A percentile compares a stretch with the other conserved stretches of the same genome.
Evolutionary conservation across 1,140 invertebrate genomes (phyloP).

Genomic region (Euura saliciscinereae): DNA sequence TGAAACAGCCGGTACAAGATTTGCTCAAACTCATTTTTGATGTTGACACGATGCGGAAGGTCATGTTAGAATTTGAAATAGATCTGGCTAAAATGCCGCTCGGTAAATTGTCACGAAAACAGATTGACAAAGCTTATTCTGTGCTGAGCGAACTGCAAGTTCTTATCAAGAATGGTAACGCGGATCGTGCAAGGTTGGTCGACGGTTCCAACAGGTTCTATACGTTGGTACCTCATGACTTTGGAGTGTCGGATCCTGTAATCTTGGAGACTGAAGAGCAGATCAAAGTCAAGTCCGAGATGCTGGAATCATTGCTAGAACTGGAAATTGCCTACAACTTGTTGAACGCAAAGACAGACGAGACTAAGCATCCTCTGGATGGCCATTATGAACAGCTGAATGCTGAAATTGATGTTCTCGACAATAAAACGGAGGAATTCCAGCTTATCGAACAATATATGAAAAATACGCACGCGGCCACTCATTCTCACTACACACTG

Average conservation of each 20-base stretch:
- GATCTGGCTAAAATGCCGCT: conserved; percentile 98
- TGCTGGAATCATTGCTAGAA: conserved; percentile 92
- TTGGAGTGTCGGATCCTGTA: conserved; percentile 84
- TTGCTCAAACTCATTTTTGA: conserved; percentile 91
- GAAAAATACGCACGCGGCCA: conserved; percentile 86
- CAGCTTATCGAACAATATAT: conserved; percentile 78
- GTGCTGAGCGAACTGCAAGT: conserved; percentile 81
- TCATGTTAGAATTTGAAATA: conserved; percentile 94
- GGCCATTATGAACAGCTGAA: conserved; percentile 90
- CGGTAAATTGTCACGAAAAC: conserved; percentile 92
- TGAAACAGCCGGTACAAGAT: conserved; percentile 80
- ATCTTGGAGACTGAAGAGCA: conserved; percentile 77
- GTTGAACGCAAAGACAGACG: conserved; percentile 67
- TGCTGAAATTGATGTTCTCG: conserved; percentile 77
- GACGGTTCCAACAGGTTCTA: conserved; percentile 93
- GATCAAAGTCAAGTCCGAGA: conserved; percentile 84
- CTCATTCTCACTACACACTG: conserved; percentile 80
- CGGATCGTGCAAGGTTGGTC: conserved; percentile 67
- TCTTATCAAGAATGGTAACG: conserved; percentile 62
- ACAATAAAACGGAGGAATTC: conserved; percentile 77
- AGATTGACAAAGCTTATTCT: conserved; percentile 85
- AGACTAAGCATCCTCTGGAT: conserved; percentile 76
- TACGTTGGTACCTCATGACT: conserved; percentile 93
- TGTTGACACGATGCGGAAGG: conserved; percentile 88
- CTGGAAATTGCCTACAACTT: conserved; percentile 95